phyloP scores from a whole-genome alignment of 1,140 invertebrate genomes.

The Leptopilina boulardi region DNA sequence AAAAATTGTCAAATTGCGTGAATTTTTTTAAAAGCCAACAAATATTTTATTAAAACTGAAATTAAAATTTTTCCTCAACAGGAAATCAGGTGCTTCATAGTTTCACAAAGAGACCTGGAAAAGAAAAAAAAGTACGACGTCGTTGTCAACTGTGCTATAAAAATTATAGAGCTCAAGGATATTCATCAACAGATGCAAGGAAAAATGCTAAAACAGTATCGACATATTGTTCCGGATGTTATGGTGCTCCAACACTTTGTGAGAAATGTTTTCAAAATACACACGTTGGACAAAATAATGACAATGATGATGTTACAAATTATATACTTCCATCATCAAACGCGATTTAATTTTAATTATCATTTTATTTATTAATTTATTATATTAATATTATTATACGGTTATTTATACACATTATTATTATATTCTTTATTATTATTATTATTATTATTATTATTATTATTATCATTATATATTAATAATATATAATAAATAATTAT shows the following conservation, averaged over 20 bases:
- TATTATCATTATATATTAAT: no score
- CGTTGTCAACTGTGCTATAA: not conserved
- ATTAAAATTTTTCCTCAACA: not conserved
- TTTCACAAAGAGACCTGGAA: not conserved
- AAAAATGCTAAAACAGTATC: not conserved
- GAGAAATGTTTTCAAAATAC: not conserved
- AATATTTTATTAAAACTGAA: not conserved
- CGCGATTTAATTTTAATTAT: no score
- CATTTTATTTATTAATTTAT: no score
- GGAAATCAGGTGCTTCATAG: not conserved
- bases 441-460: no score
- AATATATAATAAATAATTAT: no score
- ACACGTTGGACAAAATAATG: not conserved
- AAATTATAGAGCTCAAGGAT: conserved; percentile 2
- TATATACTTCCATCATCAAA: not conserved
- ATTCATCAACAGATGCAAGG: not conserved
- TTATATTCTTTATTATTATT: no score
- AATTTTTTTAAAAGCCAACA: no score
- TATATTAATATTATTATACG: no score
- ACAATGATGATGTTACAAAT: not conserved
- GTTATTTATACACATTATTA: no score
- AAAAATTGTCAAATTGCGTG: no score
- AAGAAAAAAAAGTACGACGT: conserved; percentile 7
- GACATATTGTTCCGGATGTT: not conserved
- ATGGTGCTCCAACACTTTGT: not conserved